Evolutionary conservation across 35 echinoderm and acorn worm species (phyloP), one percentile per base, ranked within the genome.

Genomic region (Apostichopus japonicus): DNA sequence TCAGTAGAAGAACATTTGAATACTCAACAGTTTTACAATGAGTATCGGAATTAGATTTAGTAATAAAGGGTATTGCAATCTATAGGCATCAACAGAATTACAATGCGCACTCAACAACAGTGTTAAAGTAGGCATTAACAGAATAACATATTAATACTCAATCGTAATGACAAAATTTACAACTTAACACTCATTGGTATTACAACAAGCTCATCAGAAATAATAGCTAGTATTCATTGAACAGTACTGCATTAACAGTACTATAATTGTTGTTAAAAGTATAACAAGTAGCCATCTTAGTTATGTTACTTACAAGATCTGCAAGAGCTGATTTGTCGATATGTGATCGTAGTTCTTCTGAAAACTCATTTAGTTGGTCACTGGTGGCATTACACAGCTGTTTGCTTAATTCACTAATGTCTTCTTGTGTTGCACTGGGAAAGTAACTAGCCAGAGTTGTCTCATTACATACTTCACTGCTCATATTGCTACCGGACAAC

Each of bases 401-500:
- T 14, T 56, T 44, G 53, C 96, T 97, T 55, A 97, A 86, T 6
- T 93, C 92, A 23, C 87, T 4, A 8, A 93, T 53, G 1, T 95
- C 78, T 4, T 11, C 87, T 2, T 86, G 93, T 72, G 92, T 58
- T 6, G 86, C 72, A 33, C 82, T 71, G 51, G 92, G 84, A 61
- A 97, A 78, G 88, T 94, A 94, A 22, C 79, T 22, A 53, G 57
- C 23, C 23, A 97, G 82, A 16, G 88, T 51, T 10, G 94, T 92
- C 58, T 87, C 77, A 58, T 97, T 95, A 80, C 96, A 97, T 4
- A 97, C 93, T 23, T 72, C 91, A 2, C 77, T 78, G 9, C 84
- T 87, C 93, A 97, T 94, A 2, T 83, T 75, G 65, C 77, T 80
- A 17, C 93, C 93, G 52, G 92, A 71, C 14, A 93, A 51, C 5